Base-by-base conservation (phyloP, 2,888 invertebrate species). In the Drosophila borborema region DNA sequence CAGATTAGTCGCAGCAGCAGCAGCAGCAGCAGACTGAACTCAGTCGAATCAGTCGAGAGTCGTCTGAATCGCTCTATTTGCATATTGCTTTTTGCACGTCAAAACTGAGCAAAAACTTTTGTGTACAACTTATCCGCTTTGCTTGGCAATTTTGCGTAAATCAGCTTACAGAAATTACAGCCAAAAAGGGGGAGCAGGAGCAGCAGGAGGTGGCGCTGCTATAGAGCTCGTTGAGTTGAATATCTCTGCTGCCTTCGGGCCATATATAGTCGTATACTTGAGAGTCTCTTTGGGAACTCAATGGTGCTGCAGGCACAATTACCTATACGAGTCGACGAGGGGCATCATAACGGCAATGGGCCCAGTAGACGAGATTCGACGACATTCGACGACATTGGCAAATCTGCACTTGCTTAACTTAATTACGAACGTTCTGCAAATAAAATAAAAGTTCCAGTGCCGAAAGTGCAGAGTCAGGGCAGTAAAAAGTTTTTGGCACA, bases 391-490 rank as follows among this genome's bases (percentile, higher is more conserved):
- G 74, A 78, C 74, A 74, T 78, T 55, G 78, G 56, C 69, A 86
- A 80, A 81, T 86, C 89, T 78, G 89, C 89, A 89, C 82, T 90
- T 87, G 80, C 71, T 72, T 84, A 87, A 90, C 87, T 82, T 89
- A 84, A 90, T 87, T 90, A 86, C 76, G 69, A 69, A 64, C 51
- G 55, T 63, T 68, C 55, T 10, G 75, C 82, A 89, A 85, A 89
- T 83, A 72, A 85, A 87, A 87, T 86, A 82, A 87, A 89, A 86
- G 54, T 79, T 84, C 60, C 46, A 43, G 28, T 28, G 0, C 60
- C 45, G 34, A 64, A 68, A 77, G 31, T 86, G 83, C 77, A 77
- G 63, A 74, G 66, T 82, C 69, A 69, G 72, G 58, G 56, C 55
- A 56, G 68, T 79, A 66, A 86, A 83, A 83, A 77, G 82, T 84